Conservation (phyloP, 2,113 vertebrate genomes). For the Gorsachius goisagi region DNA sequence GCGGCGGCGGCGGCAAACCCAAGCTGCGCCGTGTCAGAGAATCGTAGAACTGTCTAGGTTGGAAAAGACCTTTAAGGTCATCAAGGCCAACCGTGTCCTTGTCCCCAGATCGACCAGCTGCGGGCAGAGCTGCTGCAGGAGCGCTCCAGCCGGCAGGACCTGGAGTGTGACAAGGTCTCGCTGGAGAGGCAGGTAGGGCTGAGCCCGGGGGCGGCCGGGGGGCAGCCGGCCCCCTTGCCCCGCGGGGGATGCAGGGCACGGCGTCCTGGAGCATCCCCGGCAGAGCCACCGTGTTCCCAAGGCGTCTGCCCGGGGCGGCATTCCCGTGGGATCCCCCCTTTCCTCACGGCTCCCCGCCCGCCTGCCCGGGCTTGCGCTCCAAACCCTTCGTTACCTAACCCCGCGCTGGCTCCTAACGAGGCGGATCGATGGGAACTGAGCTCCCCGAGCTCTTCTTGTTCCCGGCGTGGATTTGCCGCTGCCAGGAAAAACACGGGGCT, state of each 20-base stretch:
- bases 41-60: too few relatives aligned
- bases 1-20: fast-evolving
- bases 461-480: background rate
- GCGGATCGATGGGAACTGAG: background rate
- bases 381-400: background rate
- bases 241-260: fast-evolving
- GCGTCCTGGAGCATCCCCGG: fast-evolving
- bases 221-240: background rate
- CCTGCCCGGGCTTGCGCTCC: background rate
- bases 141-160: conserved; percentile 87
- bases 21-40: background rate
- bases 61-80: too few relatives aligned
- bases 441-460: background rate
- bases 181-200: conserved; percentile 88
- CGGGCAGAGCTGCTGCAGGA: conserved; percentile 93
- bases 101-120: conserved; percentile 86
- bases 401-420: background rate
- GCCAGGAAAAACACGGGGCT: background rate
- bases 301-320: background rate
- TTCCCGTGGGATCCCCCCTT: background rate
- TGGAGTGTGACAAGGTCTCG: conserved; percentile 93
- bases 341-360: background rate
- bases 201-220: background rate
- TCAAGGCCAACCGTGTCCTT: background rate
- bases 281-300: background rate